Evolutionary conservation across 1,140 invertebrate species (phyloP).

Genomic region (Chrysomallon squamiferum): DNA sequence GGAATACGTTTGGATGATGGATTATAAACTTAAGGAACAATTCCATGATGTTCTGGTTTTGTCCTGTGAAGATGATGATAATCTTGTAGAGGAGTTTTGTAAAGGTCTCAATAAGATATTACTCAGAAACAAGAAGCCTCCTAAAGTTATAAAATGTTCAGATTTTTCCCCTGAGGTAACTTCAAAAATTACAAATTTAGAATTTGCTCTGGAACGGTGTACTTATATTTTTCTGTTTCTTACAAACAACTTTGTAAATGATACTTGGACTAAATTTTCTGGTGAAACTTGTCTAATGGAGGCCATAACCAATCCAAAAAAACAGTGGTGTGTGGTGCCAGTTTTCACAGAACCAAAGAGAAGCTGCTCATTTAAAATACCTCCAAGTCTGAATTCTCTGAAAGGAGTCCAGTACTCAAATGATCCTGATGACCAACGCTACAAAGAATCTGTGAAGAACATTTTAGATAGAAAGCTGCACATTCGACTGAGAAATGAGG

Average conservation of each 20-base stretch:
- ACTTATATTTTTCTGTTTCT: constrained; percentile 41
- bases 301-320: constrained; percentile 32
- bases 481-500: neutral
- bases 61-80: constrained; percentile 32
- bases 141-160: constrained; percentile 32
- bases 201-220: constrained; percentile 26
- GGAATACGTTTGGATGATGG: neutral
- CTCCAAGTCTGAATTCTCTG: constrained; percentile 36
- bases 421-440: neutral
- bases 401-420: constrained; percentile 20
- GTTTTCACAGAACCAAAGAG: constrained; percentile 32
- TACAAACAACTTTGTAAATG: constrained; percentile 30
- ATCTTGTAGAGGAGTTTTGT: constrained; percentile 17
- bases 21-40: constrained; percentile 16
- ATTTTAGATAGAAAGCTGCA: neutral
- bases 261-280: constrained; percentile 33
- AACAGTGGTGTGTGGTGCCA: constrained; percentile 43
- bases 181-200: constrained; percentile 23
- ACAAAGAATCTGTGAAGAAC: neutral
- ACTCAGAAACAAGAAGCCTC: neutral
- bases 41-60: constrained; percentile 34
- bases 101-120: constrained; percentile 30
- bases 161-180: constrained; percentile 14
- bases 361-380: constrained; percentile 32
- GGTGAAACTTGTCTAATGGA: constrained; percentile 40